Evolutionary conservation across 2,888 invertebrate species (phyloP).

Genomic region (Zaprionus bogoriensis): DNA sequence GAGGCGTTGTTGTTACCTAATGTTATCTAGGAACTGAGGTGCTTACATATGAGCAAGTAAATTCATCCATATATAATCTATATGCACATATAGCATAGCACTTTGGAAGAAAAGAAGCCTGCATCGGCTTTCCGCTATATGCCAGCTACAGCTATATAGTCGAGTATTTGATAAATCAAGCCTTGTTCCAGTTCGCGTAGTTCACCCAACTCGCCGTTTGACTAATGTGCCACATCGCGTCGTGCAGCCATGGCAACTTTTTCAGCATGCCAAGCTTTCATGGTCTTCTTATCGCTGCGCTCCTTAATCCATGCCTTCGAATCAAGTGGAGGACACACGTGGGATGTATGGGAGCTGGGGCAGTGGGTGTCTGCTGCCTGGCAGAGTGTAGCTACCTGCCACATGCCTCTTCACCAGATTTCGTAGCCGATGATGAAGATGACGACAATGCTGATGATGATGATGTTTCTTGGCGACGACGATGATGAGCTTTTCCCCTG

Average conservation of each 20-base stretch:
- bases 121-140: too few relatives aligned
- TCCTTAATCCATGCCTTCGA: conserved; percentile 48
- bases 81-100: too few relatives aligned
- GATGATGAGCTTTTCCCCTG: conserved; percentile 25
- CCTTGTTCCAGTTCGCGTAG: neutral
- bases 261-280: conserved; percentile 29
- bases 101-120: too few relatives aligned
- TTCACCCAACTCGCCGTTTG: conserved; percentile 16
- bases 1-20: too few relatives aligned
- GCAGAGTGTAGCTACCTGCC: conserved; percentile 12
- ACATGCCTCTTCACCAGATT: conserved; percentile 36
- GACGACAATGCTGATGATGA: neutral
- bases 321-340: conserved; percentile 34
- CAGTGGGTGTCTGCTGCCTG: too few relatives aligned
- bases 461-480: conserved; percentile 17
- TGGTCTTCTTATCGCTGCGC: conserved; percentile 33
- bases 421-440: conserved; percentile 6
- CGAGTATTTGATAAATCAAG: too few relatives aligned
- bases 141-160: too few relatives aligned
- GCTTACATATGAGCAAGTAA: too few relatives aligned
- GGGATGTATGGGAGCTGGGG: too few relatives aligned
- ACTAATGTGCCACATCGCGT: conserved; percentile 50
- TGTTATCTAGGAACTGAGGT: too few relatives aligned
- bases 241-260: conserved; percentile 24
- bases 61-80: too few relatives aligned